phyloP scores from a whole-genome alignment of 2,888 invertebrate species.

The Eristalis tenax region DNA sequence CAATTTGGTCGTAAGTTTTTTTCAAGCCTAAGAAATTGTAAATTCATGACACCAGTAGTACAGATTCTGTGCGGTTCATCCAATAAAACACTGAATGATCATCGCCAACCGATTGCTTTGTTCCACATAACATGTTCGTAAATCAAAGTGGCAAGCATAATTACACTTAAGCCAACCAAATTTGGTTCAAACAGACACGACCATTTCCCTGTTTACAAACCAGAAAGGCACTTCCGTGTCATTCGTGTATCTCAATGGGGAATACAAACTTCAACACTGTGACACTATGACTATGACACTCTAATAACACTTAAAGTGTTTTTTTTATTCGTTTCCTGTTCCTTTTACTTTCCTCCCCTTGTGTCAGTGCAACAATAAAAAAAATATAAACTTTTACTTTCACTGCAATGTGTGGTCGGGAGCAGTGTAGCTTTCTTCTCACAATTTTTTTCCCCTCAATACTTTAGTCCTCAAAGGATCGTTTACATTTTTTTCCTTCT shows the following conservation, averaged over 20 bases:
- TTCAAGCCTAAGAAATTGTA: too few species aligned
- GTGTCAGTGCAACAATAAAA: constrained; percentile 40
- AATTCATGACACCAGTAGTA: too few species aligned
- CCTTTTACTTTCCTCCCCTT: constrained; percentile 11
- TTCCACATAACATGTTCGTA: neutral
- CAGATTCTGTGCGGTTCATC: neutral
- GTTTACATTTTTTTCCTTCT: constrained; percentile 29
- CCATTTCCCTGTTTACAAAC: neutral
- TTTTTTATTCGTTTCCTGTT: constrained; percentile 10
- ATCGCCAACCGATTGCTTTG: neutral
- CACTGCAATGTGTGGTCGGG: constrained; percentile 42
- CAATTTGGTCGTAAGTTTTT: too few species aligned
- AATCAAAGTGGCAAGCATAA: neutral
- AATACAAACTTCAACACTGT: constrained; percentile 7
- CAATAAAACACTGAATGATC: neutral
- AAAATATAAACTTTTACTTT: constrained; percentile 68
- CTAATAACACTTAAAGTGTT: constrained; percentile 41
- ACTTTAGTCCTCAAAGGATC: neutral
- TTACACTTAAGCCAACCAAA: neutral
- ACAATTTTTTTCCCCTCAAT: constrained; percentile 44
- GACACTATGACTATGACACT: constrained; percentile 18
- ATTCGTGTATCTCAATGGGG: neutral
- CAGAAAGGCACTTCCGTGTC: constrained; percentile 17
- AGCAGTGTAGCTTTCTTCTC: constrained; percentile 22
- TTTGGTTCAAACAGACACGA: neutral